phyloP scores from a whole-genome alignment of 2,113 vertebrate species.

The Ceratotherium simum region DNA sequence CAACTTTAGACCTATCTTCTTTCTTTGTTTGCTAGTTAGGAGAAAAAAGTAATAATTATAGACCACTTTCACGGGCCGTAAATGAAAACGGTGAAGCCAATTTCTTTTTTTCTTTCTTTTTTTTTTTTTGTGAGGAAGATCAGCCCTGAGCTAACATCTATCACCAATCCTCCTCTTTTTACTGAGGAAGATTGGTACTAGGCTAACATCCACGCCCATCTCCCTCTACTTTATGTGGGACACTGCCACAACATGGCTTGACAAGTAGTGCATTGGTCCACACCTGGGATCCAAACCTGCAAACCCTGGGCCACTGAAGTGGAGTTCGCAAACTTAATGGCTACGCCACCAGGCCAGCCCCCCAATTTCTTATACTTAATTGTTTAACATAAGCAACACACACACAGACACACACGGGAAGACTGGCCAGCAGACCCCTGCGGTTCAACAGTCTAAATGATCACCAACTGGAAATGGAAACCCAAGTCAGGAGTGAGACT shows the following conservation, averaged over 20 bases:
- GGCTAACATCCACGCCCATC: no score
- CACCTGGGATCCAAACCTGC: no score
- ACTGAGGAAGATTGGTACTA: no score
- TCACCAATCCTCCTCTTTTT: no score
- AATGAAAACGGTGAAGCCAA: background rate
- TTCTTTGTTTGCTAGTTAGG: background rate
- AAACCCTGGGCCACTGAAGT: no score
- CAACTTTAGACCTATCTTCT: background rate
- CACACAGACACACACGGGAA: background rate
- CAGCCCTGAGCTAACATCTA: no score
- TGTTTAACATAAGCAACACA: background rate
- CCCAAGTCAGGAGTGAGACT: background rate
- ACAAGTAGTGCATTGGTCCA: no score
- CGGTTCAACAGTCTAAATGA: background rate
- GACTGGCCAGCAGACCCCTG: background rate
- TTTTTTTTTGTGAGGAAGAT: no score
- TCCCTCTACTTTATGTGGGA: no score
- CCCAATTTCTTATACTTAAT: background rate
- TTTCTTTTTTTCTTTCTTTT: background rate
- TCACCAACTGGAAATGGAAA: background rate
- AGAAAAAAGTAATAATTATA: background rate
- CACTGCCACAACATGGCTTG: no score
- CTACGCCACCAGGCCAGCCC: no score
- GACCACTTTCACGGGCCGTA: accelerated
- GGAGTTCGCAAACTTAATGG: no score